Percentiles rank a stretch among this genome's conserved stretches.
Conservation (phyloP, 2,888 invertebrate genomes). For the Xestia c-nigrum region DNA sequence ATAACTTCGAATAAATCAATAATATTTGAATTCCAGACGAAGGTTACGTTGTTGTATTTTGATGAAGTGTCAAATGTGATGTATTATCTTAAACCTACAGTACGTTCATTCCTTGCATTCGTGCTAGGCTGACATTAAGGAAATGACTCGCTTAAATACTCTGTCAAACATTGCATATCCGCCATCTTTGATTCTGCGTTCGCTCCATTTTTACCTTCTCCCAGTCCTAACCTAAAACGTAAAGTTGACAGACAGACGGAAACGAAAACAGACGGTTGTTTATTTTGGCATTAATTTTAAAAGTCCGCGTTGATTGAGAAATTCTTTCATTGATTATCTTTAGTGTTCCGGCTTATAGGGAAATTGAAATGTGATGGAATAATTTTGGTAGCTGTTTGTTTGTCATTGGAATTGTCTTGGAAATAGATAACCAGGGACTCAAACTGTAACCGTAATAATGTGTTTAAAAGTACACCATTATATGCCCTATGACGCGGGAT, state of each 20-base stretch:
- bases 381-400: neutral
- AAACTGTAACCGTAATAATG: too few species aligned
- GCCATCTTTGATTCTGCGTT: neutral
- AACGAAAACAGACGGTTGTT: conserved; percentile 40
- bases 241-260: conserved; percentile 57
- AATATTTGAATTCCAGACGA: too few species aligned
- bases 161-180: neutral
- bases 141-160: neutral
- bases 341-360: conserved; percentile 7
- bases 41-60: too few species aligned
- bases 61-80: too few species aligned
- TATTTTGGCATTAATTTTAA: conserved; percentile 59
- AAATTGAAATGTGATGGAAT: conserved; percentile 15
- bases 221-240: conserved; percentile 19
- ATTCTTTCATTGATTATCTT: conserved; percentile 41
- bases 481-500: too few species aligned
- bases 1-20: too few species aligned
- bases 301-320: conserved; percentile 51
- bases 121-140: neutral
- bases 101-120: neutral
- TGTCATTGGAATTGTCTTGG: neutral
- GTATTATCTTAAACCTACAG: too few species aligned
- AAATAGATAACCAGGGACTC: too few species aligned
- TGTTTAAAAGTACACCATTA: too few species aligned
- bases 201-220: conserved; percentile 40